phyloP scores from a whole-genome alignment of 30 jellyfish, hydroid and myxozoan species.

The Pseudorhiza aurosa region DNA sequence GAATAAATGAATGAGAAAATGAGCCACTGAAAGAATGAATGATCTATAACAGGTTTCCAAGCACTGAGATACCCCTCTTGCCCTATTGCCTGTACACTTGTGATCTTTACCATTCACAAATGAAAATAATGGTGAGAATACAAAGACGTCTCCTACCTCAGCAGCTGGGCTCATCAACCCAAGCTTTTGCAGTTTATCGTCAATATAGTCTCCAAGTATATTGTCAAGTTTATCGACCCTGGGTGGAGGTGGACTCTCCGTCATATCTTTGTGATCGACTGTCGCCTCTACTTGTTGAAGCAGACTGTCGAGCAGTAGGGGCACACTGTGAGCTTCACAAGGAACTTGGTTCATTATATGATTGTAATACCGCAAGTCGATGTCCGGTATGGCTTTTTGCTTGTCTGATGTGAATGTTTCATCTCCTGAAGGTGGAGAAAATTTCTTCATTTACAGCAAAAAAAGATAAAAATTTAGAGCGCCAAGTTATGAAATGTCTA shows the following conservation, averaged over 20 bases:
- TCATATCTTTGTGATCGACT: slow-evolving; percentile 54
- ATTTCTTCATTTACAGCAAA: too few species aligned
- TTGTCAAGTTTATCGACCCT: slow-evolving; percentile 41
- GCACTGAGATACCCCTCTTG: too few species aligned
- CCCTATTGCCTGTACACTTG: too few species aligned
- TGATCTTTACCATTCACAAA: too few species aligned
- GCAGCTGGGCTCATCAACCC: slow-evolving; percentile 32
- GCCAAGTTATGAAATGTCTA: too few species aligned
- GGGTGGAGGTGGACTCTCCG: slow-evolving; percentile 38
- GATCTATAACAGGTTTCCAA: too few species aligned
- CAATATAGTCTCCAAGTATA: slow-evolving; percentile 53
- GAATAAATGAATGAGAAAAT: too few species aligned
- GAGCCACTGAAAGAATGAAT: too few species aligned
- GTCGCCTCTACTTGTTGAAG: slow-evolving; percentile 92
- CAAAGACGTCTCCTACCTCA: slow-evolving; percentile 25
- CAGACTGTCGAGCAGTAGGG: slow-evolving; percentile 59
- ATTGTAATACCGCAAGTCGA: slow-evolving; percentile 73
- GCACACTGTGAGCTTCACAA: slow-evolving; percentile 75
- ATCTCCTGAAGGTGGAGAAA: background rate
- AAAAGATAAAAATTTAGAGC: too few species aligned
- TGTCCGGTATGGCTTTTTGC: background rate
- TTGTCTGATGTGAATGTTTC: background rate
- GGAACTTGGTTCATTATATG: slow-evolving; percentile 83
- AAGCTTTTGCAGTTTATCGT: slow-evolving; percentile 34
- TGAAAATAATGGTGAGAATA: too few species aligned